These are phyloP conservation scores for Plutomurus gul DNA, from an alignment of 1,140 invertebrate genomes.

Conservation along the genomic window DNA sequence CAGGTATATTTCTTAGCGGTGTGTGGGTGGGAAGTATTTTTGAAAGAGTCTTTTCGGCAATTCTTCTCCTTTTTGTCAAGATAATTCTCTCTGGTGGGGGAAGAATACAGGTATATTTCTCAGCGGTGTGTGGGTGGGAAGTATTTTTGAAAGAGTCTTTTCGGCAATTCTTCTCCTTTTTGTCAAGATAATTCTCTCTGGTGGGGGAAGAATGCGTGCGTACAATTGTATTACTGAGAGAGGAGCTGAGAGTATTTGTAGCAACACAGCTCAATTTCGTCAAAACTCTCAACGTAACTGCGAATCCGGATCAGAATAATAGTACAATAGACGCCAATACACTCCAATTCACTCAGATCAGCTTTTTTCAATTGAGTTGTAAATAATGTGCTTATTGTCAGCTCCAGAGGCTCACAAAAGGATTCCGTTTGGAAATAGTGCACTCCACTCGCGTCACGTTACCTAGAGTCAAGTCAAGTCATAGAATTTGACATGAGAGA, in stretches of 20 bases:
- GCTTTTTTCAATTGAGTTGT: too few relatives aligned
- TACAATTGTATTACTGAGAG: neutral
- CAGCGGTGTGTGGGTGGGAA: slow-evolving; percentile 6
- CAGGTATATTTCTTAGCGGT: too few relatives aligned
- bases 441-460: neutral
- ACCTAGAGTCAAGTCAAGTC: neutral
- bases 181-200: neutral
- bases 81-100: neutral
- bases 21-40: too few relatives aligned
- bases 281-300: too few relatives aligned
- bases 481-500: neutral
- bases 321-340: too few relatives aligned
- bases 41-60: neutral
- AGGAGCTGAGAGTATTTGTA: neutral
- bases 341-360: too few relatives aligned
- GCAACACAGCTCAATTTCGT: neutral
- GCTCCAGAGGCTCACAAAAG: neutral
- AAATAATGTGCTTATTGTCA: neutral
- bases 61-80: neutral
- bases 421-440: neutral
- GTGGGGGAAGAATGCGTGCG: neutral
- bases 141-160: neutral
- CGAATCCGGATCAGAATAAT: too few relatives aligned
- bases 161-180: neutral
- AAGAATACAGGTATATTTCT: neutral